Base-by-base conservation (phyloP, 1,140 invertebrate genomes). In the Drosophila simulans region DNA sequence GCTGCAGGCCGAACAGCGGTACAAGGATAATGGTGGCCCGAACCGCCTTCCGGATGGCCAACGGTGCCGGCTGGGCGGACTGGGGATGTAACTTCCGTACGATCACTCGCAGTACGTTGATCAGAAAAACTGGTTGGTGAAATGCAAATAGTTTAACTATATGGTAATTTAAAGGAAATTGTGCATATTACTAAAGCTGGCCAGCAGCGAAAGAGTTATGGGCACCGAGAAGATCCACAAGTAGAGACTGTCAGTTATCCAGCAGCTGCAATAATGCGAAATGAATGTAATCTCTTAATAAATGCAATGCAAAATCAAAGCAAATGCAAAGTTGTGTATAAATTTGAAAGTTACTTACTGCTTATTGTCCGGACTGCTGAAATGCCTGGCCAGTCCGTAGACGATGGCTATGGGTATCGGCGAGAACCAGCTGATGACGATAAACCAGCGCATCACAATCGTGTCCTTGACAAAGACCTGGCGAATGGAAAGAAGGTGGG, bases 61-160 rank as follows among this genome's bases (percentile, higher is more conserved):
- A 42, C 1, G 93, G 93, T 2, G 93, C 92, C 0, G 93, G 93
- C 58, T 93, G 93, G 4, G 94, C 95, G 63, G 94, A 94, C 43
- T 93, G 92, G 11, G 96, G 96, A 91, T 96, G 94, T 56, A 98
- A 93, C 80, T 98, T 98, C 1, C 95, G 96, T 3, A 97, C 93
- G 20, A 98, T 94, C 0, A 98, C 96, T 27, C 96, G 93, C 37
- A 98, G 94, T 42, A 98, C 97, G 92, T 97, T 97, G 79, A 97
- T 95, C 10, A 98, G 94, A 90, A 98, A 98, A 22, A 97, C 94
- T 91, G 95, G 1, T 31, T 2, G 7, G 7, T 10, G 7, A 10
- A 31, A 10, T 10, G 83, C 96, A 95, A 82, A 13, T 3, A 25
- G 8, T 4, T 13, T 40, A 43, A 12, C 4, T 12, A 20, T 7